Evolutionary conservation across 1,140 invertebrate genomes (phyloP).

Genomic region (Ostrea edulis): DNA sequence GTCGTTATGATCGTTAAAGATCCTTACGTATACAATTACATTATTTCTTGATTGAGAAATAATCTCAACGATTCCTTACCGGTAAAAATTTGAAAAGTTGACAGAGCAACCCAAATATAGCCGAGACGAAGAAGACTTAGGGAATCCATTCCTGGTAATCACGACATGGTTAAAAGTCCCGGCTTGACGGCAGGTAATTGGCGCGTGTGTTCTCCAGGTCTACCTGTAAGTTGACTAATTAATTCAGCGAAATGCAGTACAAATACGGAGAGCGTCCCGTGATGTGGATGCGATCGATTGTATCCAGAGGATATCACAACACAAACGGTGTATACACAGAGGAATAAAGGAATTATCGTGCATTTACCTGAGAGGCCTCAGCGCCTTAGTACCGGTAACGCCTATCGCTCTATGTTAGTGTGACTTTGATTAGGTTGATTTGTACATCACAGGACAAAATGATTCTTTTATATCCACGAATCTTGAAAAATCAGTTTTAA

Average conservation of each 20-base stretch:
- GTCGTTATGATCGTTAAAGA: neutral
- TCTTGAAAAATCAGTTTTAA: neutral
- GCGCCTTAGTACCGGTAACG: neutral
- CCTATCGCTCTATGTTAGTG: neutral
- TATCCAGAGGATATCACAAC: neutral
- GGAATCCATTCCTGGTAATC: conserved; percentile 2
- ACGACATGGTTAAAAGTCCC: neutral
- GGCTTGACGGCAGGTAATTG: neutral
- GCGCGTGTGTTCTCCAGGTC: neutral
- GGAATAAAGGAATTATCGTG: neutral
- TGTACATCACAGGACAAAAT: neutral
- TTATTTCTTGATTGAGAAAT: neutral
- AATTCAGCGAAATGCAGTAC: conserved; percentile 31
- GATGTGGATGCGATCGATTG: conserved; percentile 2
- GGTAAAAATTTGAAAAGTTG: neutral
- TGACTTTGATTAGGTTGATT: neutral
- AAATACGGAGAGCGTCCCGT: conserved; percentile 2
- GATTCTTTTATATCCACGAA: neutral
- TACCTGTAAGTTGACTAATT: conserved; percentile 15
- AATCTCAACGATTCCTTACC: neutral
- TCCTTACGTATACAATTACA: neutral
- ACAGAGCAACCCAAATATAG: neutral
- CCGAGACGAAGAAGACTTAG: neutral
- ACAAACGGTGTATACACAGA: neutral
- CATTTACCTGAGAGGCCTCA: neutral